Evolutionary conservation across 2,888 invertebrate genomes (phyloP), one percentile per base, ranked within the genome.

Genomic region (Phalera bucephala): DNA sequence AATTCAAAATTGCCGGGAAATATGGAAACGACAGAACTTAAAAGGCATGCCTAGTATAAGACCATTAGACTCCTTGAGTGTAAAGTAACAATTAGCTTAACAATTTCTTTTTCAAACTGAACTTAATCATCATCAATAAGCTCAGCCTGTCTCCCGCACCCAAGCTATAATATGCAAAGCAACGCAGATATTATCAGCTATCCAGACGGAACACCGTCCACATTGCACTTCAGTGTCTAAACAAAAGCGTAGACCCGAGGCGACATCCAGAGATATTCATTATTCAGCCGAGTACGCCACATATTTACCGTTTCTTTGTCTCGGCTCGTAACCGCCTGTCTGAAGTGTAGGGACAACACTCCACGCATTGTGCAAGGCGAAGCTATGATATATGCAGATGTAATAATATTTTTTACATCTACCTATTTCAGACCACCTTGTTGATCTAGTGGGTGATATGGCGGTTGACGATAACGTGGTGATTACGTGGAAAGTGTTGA

Each of bases 241-340:
- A 19, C 29, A 29, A 31, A 34, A 30, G 21, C 28, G 10, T 28
- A 26, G 34, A 51, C 51, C 38, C 32, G 35, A 29, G 55, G 60
- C 65, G 66, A 64, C 64, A 53, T 60, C 40, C 64, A 45, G 52
- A 65, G 61, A 67, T 69, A 72, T 78, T 77, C 71, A 74, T 74
- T 73, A 75, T 69, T 73, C 71, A 63, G 49, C 40, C 40, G 47
- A 28, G 33, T 15, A 3, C 51, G 59, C 64, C 68, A 70, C 71
- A 70, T 65, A 63, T 68, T 66, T 66, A 67, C 64, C 52, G 62
- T 66, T 64, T 65, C 72, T 72, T 70, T 71, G 69, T 72, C 62
- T 60, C 56, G 37, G 44, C 36, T 38, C 31, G 33, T 25, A 40
- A 21, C 17, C 41, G 37, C 11, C 31, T 45, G 46, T 40, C 45